Evolutionary conservation across 2,797 vertebrate species (phyloP), one percentile per base, ranked within the genome.

Genomic region (Enteromius fasciolatus): DNA sequence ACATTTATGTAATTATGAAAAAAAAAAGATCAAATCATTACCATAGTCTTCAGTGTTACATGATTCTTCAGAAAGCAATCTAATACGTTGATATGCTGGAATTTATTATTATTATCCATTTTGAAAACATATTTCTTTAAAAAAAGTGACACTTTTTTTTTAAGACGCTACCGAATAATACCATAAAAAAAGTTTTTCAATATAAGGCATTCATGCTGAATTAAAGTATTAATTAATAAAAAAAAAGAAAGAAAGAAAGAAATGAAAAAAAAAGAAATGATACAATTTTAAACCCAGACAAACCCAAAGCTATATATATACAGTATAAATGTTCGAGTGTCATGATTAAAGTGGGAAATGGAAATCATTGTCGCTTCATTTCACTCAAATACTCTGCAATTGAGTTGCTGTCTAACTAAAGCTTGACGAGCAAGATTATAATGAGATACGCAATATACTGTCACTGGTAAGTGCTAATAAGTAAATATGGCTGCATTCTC

Each of bases 401-500:
- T 1, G 31, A 57, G 14, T 64, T 66, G 23, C 39, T 36, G 31
- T 59, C n/a, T 46, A 64, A 66, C 64, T 74, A 66, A 46, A 41
- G 46, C 50, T 57, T 68, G 25, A 25, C 52, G 57, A 17, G 14
- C 28, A 31, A 74, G 36, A 33, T 67, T 8, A 10, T 84, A 25
- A 68, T 57, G 50, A 63, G 11, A 44, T n/a, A 70, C 0, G 2
- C 44, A 50, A 28, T 68, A 68, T 25, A 76, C 41, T 63, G 28
- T 52, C 23, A 46, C 33, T 48, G 15, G 61, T 23, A 20, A 80
- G 20, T 41, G 54, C 61, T 63, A 68, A 68, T 66, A 44, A 33
- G 57, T 73, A 78, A 44, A 67, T 61, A 59, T 33, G 52, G 63
- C 39, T 46, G 14, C 17, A n/a, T 80, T 63, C 67, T 76, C 54